A percentile compares a stretch with the other conserved stretches of the same genome.
phyloP scores from a whole-genome alignment of 2,797 vertebrate genomes.

The Xiphorhynchus erythropygius region DNA sequence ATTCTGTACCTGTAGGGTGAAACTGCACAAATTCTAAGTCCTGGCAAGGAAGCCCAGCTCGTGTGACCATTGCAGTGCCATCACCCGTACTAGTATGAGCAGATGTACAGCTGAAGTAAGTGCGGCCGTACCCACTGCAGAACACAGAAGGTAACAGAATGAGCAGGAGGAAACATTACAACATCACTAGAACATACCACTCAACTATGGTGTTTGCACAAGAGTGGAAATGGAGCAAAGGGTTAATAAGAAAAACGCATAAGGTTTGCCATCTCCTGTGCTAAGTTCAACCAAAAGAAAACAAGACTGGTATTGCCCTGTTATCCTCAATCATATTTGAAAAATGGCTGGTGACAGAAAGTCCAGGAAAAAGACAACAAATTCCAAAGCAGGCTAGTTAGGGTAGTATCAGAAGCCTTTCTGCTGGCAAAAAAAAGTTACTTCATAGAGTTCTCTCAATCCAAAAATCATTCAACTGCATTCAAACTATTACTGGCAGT shows the following conservation, averaged over 20 bases:
- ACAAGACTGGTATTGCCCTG: neutral
- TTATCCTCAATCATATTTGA: neutral
- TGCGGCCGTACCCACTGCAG: conserved; percentile 91
- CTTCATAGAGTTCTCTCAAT: neutral
- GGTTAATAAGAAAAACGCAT: neutral
- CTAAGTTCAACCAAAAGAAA: neutral
- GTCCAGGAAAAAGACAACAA: neutral
- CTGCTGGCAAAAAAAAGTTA: neutral
- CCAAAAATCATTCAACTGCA: neutral
- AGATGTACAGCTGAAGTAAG: conserved; percentile 97
- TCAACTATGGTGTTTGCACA: neutral
- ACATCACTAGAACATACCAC: neutral
- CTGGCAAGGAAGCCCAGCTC: conserved; percentile 95
- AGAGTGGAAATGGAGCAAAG: neutral
- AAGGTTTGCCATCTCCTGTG: neutral
- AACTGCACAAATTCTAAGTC: conserved; percentile 98
- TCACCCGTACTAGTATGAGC: conserved; percentile 97
- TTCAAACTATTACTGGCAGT: neutral
- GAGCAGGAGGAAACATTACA: neutral
- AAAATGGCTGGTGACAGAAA: neutral
- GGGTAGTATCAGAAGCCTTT: neutral
- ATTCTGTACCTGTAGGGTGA: conserved; percentile 92
- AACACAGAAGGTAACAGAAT: neutral
- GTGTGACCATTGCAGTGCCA: conserved; percentile 93
- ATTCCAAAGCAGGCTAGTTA: neutral